phyloP scores from a whole-genome alignment of 1,140 invertebrate genomes.

The Phymastichus coffea region DNA sequence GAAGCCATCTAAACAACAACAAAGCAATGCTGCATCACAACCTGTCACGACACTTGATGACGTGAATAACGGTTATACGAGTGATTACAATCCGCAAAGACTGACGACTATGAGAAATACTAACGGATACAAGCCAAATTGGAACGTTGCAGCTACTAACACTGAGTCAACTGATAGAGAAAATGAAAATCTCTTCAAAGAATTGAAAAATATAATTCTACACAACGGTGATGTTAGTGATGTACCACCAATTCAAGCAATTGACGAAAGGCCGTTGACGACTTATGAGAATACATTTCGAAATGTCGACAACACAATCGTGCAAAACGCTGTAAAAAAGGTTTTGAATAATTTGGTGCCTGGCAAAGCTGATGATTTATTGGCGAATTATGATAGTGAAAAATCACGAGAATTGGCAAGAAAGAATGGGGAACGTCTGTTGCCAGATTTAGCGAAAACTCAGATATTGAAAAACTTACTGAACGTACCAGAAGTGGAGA shows the following conservation, averaged over 20 bases:
- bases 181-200: background rate
- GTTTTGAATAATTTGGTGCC: constrained; percentile 40
- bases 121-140: no score
- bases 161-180: no score
- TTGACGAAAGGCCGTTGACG: constrained; percentile 1
- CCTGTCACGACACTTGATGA: background rate
- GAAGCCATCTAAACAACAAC: no score
- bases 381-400: constrained; percentile 7
- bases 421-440: constrained; percentile 24
- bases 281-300: no score
- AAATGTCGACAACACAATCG: no score
- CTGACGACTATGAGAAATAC: no score
- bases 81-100: no score
- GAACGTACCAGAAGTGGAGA: constrained; percentile 35
- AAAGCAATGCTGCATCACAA: no score
- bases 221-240: background rate
- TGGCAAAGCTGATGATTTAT: constrained; percentile 11
- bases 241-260: background rate
- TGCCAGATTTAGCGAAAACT: constrained; percentile 36
- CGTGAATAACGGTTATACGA: background rate
- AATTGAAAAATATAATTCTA: background rate
- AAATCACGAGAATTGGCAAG: constrained; percentile 8
- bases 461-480: constrained; percentile 39
- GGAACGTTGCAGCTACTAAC: no score
- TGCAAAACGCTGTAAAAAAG: constrained; percentile 38